These are phyloP conservation scores for Spizella passerina DNA, from an alignment of 2,797 vertebrate genomes.

Conservation along the genomic window DNA sequence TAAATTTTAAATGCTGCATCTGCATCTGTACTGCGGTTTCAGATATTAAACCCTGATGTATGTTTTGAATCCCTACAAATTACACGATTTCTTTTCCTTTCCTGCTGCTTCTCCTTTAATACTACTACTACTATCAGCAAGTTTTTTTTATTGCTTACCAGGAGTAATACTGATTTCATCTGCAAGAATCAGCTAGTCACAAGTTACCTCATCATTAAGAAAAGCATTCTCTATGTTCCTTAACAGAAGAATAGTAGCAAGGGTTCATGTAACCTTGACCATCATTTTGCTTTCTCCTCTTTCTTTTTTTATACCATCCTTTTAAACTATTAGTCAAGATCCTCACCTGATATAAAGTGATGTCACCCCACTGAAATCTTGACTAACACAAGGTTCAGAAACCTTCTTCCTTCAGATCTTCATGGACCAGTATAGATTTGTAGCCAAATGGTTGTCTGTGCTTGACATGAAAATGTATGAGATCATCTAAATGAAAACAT, in stretches of 20 bases:
- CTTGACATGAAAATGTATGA: background rate
- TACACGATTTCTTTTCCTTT: constrained; percentile 8
- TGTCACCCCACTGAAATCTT: background rate
- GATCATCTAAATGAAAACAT: background rate
- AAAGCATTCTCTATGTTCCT: background rate
- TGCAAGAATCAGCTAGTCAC: background rate
- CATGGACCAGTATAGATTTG: background rate
- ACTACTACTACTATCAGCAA: background rate
- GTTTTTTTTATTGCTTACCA: background rate
- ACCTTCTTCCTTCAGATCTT: background rate
- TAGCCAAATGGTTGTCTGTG: background rate
- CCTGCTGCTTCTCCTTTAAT: background rate
- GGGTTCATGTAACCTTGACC: background rate
- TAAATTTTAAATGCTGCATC: constrained; percentile 8
- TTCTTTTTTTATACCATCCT: background rate
- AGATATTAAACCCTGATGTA: constrained; percentile 17
- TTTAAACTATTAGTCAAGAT: background rate
- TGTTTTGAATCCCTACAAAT: constrained; percentile 16
- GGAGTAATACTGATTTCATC: background rate
- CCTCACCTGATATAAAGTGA: background rate
- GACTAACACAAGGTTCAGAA: background rate
- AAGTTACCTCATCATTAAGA: constrained; percentile 4
- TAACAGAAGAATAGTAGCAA: background rate
- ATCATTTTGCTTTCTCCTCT: background rate
- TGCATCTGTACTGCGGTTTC: background rate